Conservation (phyloP, 1,140 invertebrate species). For the Neoseiulus cucumeris region DNA sequence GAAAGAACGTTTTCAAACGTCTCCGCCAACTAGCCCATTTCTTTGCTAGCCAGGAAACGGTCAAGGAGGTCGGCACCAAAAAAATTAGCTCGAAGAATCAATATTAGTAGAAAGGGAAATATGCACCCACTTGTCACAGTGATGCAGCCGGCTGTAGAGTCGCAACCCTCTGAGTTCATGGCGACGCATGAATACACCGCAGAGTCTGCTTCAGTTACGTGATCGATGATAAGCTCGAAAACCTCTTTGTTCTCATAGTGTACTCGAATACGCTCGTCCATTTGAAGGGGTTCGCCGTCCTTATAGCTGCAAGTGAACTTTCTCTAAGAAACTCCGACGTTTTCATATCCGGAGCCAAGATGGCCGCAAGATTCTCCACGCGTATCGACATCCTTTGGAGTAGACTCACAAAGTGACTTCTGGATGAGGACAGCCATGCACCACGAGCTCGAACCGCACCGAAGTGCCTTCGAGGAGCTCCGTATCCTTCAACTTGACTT, state of each 20-base stretch:
- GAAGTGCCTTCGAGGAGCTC: constrained; percentile 67
- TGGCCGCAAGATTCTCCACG: neutral
- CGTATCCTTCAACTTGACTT: constrained; percentile 60
- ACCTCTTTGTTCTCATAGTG: constrained; percentile 57
- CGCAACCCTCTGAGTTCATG: constrained; percentile 58
- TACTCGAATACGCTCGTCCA: constrained; percentile 43
- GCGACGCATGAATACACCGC: constrained; percentile 73
- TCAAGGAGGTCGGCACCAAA: neutral
- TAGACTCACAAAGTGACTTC: constrained; percentile 57
- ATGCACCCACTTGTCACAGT: constrained; percentile 45
- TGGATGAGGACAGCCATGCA: constrained; percentile 63
- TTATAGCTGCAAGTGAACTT: constrained; percentile 44
- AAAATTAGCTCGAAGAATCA: constrained; percentile 3
- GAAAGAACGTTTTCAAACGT: neutral
- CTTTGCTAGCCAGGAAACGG: no score
- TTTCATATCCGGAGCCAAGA: neutral
- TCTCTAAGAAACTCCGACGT: neutral
- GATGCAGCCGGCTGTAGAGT: constrained; percentile 48
- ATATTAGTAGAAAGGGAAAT: neutral
- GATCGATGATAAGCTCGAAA: constrained; percentile 68
- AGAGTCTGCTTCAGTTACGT: constrained; percentile 54
- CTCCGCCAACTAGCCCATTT: neutral
- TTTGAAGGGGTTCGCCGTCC: constrained; percentile 47
- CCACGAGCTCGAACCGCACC: constrained; percentile 68
- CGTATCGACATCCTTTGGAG: no score